Percentiles rank a stretch among this genome's conserved stretches.
Conservation (phyloP, 2,113 vertebrate species). For the Enhydra lutris region DNA sequence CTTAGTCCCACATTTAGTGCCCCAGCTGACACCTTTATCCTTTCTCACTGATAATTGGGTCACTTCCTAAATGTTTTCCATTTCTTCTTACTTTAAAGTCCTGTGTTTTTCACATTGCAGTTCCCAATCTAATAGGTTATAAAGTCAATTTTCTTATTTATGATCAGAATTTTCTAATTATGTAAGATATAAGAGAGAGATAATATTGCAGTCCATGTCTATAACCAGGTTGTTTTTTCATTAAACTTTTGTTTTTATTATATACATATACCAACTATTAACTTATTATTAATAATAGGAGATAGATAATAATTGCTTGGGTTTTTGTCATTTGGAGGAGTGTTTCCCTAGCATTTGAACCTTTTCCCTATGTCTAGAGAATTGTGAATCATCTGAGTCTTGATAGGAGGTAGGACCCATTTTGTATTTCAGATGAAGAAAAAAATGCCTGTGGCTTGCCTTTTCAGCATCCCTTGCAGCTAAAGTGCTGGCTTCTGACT, state of each 20-base stretch:
- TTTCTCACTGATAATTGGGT: neutral
- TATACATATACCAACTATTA: neutral
- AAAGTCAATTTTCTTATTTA: neutral
- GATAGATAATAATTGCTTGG: neutral
- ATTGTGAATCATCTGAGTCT: neutral
- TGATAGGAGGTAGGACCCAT: neutral
- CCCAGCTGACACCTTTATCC: neutral
- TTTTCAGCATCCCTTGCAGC: neutral
- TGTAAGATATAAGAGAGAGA: neutral
- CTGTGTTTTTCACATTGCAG: neutral
- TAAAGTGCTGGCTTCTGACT: neutral
- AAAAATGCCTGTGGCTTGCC: neutral
- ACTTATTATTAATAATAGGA: neutral
- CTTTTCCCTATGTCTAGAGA: neutral
- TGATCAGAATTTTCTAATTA: neutral
- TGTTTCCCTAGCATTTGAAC: neutral
- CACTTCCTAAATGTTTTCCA: neutral
- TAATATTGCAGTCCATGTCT: neutral
- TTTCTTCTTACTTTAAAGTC: neutral
- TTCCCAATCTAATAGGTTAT: neutral
- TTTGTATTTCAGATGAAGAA: neutral
- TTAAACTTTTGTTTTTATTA: neutral
- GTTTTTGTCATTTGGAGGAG: neutral
- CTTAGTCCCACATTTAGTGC: neutral
- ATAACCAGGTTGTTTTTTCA: neutral